These are phyloP conservation scores for Cremastinae sp. DNA, from an alignment of 2,888 invertebrate genomes.

Conservation along the genomic window DNA sequence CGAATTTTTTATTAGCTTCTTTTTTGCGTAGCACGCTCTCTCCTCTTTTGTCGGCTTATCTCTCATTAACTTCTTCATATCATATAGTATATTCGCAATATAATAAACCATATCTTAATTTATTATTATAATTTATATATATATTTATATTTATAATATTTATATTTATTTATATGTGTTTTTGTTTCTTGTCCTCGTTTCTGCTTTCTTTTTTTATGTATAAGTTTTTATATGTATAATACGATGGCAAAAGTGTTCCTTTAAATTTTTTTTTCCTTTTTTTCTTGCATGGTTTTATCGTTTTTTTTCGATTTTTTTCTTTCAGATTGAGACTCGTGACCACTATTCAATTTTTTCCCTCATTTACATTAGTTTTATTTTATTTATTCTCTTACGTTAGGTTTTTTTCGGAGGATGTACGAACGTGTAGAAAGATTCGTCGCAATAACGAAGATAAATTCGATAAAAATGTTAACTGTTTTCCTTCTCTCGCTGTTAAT, in stretches of 20 bases:
- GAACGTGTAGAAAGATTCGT: conserved; percentile 80
- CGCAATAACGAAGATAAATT: conserved; percentile 77
- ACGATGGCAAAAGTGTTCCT: conserved; percentile 75
- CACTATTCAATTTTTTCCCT: conserved; percentile 58
- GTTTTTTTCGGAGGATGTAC: conserved; percentile 76
- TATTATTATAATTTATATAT: conserved; percentile 57
- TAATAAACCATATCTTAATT: conserved; percentile 74
- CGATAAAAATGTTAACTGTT: conserved; percentile 73
- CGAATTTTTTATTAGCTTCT: conserved; percentile 58
- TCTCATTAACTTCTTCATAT: conserved; percentile 66
- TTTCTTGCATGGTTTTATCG: conserved; percentile 39
- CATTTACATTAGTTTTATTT: too few relatives aligned
- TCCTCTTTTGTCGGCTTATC: conserved; percentile 22
- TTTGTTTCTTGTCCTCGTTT: conserved; percentile 46
- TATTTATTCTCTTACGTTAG: too few relatives aligned
- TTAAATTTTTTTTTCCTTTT: conserved; percentile 62
- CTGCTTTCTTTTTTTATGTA: conserved; percentile 58
- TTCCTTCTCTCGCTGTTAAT: conserved; percentile 2
- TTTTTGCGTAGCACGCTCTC: conserved; percentile 52
- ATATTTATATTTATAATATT: background rate
- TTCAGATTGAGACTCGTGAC: conserved; percentile 70
- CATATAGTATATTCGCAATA: conserved; percentile 72
- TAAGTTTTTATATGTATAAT: conserved; percentile 68
- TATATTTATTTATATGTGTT: conserved; percentile 12
- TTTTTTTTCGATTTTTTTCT: conserved; percentile 45